A percentile compares a stretch with the other conserved stretches of the same genome.
Evolutionary conservation across 2,113 vertebrate species (phyloP).

Genomic region (Plecotus auritus): DNA sequence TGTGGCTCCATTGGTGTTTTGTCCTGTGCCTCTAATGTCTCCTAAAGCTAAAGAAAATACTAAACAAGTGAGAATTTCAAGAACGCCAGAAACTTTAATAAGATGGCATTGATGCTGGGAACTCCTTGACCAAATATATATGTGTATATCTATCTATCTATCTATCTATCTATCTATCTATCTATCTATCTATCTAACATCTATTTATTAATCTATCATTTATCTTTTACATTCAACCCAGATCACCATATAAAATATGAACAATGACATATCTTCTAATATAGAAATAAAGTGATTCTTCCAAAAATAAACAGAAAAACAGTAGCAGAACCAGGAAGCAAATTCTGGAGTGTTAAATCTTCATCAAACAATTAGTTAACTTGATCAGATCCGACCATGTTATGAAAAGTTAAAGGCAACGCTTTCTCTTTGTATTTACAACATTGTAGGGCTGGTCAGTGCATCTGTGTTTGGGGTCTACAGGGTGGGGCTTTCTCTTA

Average conservation of each 20-base stretch:
- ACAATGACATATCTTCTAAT: neutral
- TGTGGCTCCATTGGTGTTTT: neutral
- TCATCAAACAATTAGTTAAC: neutral
- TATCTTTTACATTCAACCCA: neutral
- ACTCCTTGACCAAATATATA: neutral
- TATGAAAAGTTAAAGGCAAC: neutral
- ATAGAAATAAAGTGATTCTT: neutral
- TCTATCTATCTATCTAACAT: neutral
- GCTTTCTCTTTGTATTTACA: neutral
- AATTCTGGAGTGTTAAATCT: neutral
- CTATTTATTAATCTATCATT: no score
- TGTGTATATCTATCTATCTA: neutral
- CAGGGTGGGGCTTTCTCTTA: neutral
- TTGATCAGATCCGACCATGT: neutral
- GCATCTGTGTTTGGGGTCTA: neutral
- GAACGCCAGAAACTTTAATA: neutral
- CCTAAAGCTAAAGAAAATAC: neutral
- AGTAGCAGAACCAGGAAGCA: neutral
- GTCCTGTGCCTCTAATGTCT: neutral
- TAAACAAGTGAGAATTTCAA: neutral
- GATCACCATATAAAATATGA: neutral
- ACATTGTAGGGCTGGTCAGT: accelerated
- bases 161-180: neutral
- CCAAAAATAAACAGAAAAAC: neutral
- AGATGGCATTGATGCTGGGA: neutral